Conservation (phyloP, 2,888 invertebrate genomes). For the Troides oblongomaculatus region DNA sequence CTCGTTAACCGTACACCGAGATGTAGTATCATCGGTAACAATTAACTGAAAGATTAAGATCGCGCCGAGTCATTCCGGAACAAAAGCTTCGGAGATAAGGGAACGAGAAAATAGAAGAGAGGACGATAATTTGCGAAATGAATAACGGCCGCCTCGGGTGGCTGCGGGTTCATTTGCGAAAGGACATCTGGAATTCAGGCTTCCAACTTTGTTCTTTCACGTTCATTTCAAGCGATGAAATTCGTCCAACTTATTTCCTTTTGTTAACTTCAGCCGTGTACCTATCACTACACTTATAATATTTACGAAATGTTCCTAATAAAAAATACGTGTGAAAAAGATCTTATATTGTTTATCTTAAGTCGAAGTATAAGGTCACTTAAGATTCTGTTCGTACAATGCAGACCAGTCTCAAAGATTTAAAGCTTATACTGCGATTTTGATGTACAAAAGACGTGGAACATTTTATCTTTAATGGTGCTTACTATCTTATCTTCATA, state of each 20-base stretch:
- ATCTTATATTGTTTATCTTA: too few species aligned
- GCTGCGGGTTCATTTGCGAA: slow-evolving; percentile 1
- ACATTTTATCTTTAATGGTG: too few species aligned
- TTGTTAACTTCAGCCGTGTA: neutral
- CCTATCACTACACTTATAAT: neutral
- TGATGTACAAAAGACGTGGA: too few species aligned
- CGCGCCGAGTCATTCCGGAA: slow-evolving; percentile 50
- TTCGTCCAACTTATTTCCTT: neutral
- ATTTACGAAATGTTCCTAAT: neutral
- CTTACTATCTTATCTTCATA: too few species aligned
- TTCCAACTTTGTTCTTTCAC: neutral
- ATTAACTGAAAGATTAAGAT: slow-evolving; percentile 65
- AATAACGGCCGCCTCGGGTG: slow-evolving; percentile 28
- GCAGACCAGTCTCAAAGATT: too few species aligned
- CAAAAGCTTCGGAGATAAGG: slow-evolving; percentile 40
- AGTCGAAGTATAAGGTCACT: too few species aligned
- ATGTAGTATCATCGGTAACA: slow-evolving; percentile 54
- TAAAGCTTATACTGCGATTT: too few species aligned
- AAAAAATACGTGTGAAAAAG: too few species aligned
- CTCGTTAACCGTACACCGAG: slow-evolving; percentile 59
- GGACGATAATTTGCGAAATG: slow-evolving; percentile 34
- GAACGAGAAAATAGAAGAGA: slow-evolving; percentile 31
- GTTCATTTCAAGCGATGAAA: neutral
- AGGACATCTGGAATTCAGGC: neutral
- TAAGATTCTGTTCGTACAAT: too few species aligned